phyloP scores from a whole-genome alignment of 2,797 vertebrate species.

The Mormyrus hasselquistii region DNA sequence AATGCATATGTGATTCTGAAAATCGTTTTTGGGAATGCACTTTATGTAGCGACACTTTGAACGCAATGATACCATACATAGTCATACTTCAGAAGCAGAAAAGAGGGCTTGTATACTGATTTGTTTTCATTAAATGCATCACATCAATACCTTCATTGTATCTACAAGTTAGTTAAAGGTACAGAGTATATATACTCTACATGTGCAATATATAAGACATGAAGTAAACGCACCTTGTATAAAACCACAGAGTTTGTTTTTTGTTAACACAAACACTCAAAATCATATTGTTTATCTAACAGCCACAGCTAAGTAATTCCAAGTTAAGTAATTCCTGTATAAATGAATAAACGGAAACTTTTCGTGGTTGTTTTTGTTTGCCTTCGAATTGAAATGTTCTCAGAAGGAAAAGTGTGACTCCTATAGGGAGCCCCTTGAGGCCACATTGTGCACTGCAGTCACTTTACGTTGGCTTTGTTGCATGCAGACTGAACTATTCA shows the following conservation, averaged over 20 bases:
- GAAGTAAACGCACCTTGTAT: neutral
- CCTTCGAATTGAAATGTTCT: neutral
- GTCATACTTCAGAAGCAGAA: neutral
- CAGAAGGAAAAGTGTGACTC: neutral
- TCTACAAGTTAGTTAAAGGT: neutral
- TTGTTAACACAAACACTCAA: neutral
- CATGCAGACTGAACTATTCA: neutral
- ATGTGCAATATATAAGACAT: neutral
- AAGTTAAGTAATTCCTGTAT: conserved; percentile 3
- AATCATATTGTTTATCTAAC: neutral
- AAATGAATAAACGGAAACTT: neutral
- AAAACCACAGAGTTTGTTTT: neutral
- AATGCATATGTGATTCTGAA: neutral
- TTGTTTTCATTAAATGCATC: neutral
- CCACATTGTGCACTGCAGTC: neutral
- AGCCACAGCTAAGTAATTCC: neutral
- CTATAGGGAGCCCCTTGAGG: neutral
- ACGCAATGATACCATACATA: neutral
- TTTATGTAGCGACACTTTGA: neutral
- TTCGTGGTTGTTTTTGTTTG: neutral
- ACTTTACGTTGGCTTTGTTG: neutral
- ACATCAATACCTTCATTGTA: neutral
- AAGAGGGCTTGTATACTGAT: neutral
- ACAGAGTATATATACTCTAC: neutral
- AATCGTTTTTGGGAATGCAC: neutral